Conservation (phyloP, 2,113 vertebrate genomes). For the Donacobius atricapilla region DNA sequence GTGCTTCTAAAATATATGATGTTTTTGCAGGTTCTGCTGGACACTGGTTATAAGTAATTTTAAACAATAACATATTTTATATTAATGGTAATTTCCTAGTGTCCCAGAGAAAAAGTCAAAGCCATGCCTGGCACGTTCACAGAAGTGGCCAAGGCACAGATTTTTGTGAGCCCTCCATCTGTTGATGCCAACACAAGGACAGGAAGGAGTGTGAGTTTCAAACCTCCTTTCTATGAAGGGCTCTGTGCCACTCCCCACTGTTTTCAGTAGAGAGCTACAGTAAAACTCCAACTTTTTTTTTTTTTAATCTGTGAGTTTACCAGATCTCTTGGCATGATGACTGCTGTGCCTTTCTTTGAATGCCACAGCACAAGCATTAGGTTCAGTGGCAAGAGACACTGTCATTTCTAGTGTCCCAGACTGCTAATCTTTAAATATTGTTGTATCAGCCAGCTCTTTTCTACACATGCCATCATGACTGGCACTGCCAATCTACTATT, state of each 20-base stretch:
- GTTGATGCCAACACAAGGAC: constrained; percentile 30
- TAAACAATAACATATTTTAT: background rate
- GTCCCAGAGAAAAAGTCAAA: constrained; percentile 35
- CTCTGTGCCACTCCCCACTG: background rate
- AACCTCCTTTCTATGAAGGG: background rate
- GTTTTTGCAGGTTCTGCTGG: constrained; percentile 2
- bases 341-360: constrained; percentile 45
- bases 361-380: constrained; percentile 14
- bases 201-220: constrained; percentile 31
- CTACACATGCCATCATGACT: constrained; percentile 66
- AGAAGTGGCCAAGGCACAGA: constrained; percentile 42
- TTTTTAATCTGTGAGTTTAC: background rate
- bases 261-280: background rate
- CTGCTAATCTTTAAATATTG: constrained; percentile 67
- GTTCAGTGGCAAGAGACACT: constrained; percentile 58
- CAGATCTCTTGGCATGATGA: constrained; percentile 2
- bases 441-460: constrained; percentile 63
- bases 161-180: constrained; percentile 28
- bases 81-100: constrained; percentile 21
- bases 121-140: constrained; percentile 16
- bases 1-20: background rate
- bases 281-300: background rate
- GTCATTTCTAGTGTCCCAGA: constrained; percentile 65
- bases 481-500: constrained; percentile 71
- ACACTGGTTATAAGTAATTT: background rate